Base-by-base conservation (phyloP, 2,113 vertebrate species). In the Pipra filicauda region DNA sequence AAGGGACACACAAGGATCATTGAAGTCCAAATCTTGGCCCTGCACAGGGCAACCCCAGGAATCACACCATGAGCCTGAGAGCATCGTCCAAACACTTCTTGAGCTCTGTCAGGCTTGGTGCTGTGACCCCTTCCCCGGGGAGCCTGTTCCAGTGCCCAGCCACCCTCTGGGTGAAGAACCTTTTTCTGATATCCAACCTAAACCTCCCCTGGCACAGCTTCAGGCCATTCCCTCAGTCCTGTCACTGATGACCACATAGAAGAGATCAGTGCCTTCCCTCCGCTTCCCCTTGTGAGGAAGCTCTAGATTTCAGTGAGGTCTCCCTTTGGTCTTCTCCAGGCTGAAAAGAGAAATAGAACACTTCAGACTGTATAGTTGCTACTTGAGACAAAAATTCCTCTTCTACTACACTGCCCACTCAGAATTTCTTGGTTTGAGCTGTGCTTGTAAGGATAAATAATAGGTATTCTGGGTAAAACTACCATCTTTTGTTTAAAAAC, bases 161-260 rank as follows among this genome's bases (percentile, higher is more conserved):
- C 20, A 55, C 11, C 24, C 2, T n/a, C 20, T 70, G 21, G 16
- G 6, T 62, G 62, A 62, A 23, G 14, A 62, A 41, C 2, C 20
- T 54, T 54, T n/a, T 41, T 28, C 21, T 41, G 2, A 41, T 41
- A 55, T 10, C 19, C 14, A 69, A 5, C 30, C 20, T 48, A 35
- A 74, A 20, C 5, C 18, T 58, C 9, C 27, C 11, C 15, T 43
- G 59, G 5, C 15, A 17, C 20, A 61, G 2, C 24, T 41, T 69
- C 16, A 39, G 37, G 15, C 15, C 37, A n/a, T 28, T 89, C 9
- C 44, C 20, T 67, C 0, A 0, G 6, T 54, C 13, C 39, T 69
- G 46, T 41, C 13, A 8, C 33, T n/a, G 39, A 20, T 24, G 11
- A 52, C 10, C 33, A 59, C 3, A 30, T 33, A 52, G 37, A 6